Evolutionary conservation across 2,113 vertebrate genomes (phyloP).

Genomic region (Narcine bancroftii): DNA sequence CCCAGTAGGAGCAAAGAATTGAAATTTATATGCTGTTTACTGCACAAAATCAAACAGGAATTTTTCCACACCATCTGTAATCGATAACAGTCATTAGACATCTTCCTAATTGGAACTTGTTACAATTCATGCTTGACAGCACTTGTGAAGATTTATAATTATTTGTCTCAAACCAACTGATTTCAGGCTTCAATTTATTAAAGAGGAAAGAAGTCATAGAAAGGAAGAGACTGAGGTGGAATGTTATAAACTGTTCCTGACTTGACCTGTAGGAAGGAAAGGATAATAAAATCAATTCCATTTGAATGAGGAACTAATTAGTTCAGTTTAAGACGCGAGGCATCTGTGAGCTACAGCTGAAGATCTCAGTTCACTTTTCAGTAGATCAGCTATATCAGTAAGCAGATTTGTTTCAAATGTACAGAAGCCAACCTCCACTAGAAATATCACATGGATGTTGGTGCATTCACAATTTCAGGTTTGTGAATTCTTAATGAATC

Average conservation of each 20-base stretch:
- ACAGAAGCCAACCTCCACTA: not conserved
- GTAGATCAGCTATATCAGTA: not conserved
- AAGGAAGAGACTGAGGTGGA: not conserved
- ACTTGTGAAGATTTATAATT: constrained; percentile 31
- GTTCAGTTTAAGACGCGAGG: not conserved
- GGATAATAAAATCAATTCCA: constrained; percentile 3
- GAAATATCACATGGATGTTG: not conserved
- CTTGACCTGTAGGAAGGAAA: not conserved
- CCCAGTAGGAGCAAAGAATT: not conserved
- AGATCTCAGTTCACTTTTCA: too few relatives aligned
- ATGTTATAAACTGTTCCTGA: constrained; percentile 8
- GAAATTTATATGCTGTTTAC: not conserved
- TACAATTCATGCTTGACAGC: not conserved
- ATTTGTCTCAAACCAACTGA: constrained; percentile 16
- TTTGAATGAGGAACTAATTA: not conserved
- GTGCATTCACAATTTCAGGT: not conserved
- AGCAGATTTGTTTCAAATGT: not conserved
- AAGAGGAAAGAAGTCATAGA: not conserved
- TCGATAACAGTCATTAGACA: not conserved
- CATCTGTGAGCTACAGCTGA: not conserved
- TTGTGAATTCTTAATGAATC: not conserved
- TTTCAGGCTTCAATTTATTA: not conserved
- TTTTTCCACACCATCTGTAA: constrained; percentile 8
- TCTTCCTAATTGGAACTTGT: constrained; percentile 20
- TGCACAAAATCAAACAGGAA: not conserved